Evolutionary conservation across 2,113 vertebrate genomes (phyloP), one percentile per base, ranked within the genome.

Genomic region (Centropristis striata): DNA sequence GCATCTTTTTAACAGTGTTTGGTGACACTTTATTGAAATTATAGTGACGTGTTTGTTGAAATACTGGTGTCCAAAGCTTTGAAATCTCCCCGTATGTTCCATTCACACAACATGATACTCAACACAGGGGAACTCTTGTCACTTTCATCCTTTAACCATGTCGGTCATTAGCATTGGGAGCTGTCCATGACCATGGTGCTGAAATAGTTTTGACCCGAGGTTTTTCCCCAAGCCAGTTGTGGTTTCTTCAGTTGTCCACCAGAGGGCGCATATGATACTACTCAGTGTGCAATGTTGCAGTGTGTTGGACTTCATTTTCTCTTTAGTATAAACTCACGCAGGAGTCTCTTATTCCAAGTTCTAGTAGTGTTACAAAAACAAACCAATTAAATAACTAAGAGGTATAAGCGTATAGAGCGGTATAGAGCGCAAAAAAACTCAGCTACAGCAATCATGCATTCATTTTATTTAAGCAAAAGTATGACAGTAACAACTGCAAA

Each of bases 141-240:
- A 47, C 42, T 28, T 69, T 7, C 28, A 21, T 58, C 28, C 14
- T 46, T 39, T 12, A 11, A 37, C 5, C 1, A 12, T 15, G 11
- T 4, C 50, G 47, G 64, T 70, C 41, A 49, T 20, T 67, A 23
- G 6, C 25, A 59, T 4, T 39, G 55, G 74, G 83, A 90, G 54
- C 90, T 92, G 78, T 90, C 84, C 88, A 11, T 42, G 25, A 5
- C 11, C 37, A 5, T 63, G 50, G 91, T 92, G 78, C 92, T 93
- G 89, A 90, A 86, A 74, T 21, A 10, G 25, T 28, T 41, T 60
- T 63, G 49, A 46, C 65, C 53, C 27, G 28, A 32, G 20, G 3
- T 25, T 36, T 0, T 57, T 61, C 55, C 21, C 5, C 10, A 18
- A 32, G 13, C 1, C 2, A 57, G 13, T 3, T 58, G 81, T 63